Base-by-base conservation (phyloP, 2,888 invertebrate species). In the Drosophila emarginata region DNA sequence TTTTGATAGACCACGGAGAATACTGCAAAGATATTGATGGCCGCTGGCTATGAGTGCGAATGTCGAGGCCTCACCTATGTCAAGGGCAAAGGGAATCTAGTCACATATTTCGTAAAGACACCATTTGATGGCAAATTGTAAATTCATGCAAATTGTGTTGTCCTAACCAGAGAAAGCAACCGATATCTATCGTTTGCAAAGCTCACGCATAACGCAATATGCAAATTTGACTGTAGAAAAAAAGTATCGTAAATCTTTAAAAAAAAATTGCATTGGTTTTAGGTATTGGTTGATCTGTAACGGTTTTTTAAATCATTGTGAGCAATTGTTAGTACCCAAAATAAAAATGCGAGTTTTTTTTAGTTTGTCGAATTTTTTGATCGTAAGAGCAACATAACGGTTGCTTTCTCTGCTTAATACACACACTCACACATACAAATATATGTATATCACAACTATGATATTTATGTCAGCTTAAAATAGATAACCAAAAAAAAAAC, bases 61-160 rank as follows among this genome's bases (percentile, higher is more conserved):
- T 97, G 97, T 89, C 94, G 99, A 21, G 99, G 99, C 0, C 96
- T 97, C 0, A 98, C 97, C 3, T 96, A 94, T 88, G 97, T 99
- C 9, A 99, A 99, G 92, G 99, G 99, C 50, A 98, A 98, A 91
- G 97, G 97, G 21, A 96, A 95, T 4, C 93, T 98, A 64, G 95
- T 94, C 50, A 98, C 98, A 0, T 98, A 97, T 91, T 97, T 97
- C 89, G 96, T 97, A n/a, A 96, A 95, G 92, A 97, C 97, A 59
- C 95, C 94, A 60, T 96, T 94, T 90, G 95, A 95, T 90, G 94
- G 94, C 68, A 94, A 93, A 89, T 78, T 92, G 72, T 92, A 91
- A 88, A 76, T 67, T 77, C 58, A 32, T 64, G 66, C 67, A 64
- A 76, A 53, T 67, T 74, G 68, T 74, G 67, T 73, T 87, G 66